phyloP scores from a whole-genome alignment of 2,113 vertebrate genomes.

The Carassius gibelio region DNA sequence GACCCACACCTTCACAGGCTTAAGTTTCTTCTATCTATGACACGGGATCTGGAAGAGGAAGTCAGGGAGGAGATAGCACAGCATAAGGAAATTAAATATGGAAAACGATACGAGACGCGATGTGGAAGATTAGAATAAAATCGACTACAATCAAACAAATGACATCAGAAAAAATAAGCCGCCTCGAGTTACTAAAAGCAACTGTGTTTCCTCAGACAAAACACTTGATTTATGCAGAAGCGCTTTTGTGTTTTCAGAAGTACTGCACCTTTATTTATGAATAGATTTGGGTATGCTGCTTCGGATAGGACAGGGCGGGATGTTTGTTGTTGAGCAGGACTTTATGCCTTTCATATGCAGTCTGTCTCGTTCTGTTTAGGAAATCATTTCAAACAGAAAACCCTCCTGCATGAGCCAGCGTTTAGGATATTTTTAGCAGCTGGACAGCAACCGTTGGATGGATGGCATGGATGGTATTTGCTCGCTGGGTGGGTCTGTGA shows the following conservation, averaged over 20 bases:
- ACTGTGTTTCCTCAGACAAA: not conserved
- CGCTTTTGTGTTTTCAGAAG: not conserved
- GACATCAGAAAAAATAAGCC: constrained; percentile 29
- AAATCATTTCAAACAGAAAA: constrained; percentile 42
- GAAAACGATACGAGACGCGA: constrained; percentile 50
- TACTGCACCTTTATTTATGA: not conserved
- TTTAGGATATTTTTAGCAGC: constrained; percentile 51
- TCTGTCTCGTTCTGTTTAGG: not conserved
- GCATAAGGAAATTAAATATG: constrained; percentile 53
- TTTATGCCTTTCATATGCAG: not conserved
- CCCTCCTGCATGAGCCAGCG: constrained; percentile 2
- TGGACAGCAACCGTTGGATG: constrained; percentile 47
- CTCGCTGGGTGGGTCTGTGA: constrained; percentile 52
- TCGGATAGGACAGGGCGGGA: not conserved
- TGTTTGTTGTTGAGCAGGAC: constrained; percentile 1
- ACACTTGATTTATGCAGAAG: not conserved
- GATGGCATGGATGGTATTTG: constrained; percentile 45
- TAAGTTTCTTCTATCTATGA: constrained; percentile 58
- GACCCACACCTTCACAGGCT: constrained; percentile 46
- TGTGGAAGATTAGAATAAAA: constrained; percentile 42
- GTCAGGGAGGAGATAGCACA: constrained; percentile 50
- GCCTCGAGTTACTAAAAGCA: constrained; percentile 1
- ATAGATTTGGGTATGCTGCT: not conserved
- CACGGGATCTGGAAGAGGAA: constrained; percentile 57
- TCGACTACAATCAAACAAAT: constrained; percentile 48